Evolutionary conservation across 2,888 invertebrate species (phyloP), one percentile per base, ranked within the genome.

Genomic region (Colostygia pectinataria): DNA sequence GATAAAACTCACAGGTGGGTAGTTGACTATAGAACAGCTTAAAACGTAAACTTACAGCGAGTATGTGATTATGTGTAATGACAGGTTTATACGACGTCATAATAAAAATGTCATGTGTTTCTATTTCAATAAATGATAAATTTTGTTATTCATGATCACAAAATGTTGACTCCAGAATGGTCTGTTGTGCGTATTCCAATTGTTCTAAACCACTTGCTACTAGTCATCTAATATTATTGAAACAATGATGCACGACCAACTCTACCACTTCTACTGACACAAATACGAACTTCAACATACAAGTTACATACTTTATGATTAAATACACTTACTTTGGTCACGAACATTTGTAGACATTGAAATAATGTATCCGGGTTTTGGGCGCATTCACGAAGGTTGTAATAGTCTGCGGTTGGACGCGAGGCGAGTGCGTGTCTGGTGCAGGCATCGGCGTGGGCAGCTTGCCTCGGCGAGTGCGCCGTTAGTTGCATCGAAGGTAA

Each of bases 1-100:
- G n/a, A n/a, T n/a, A n/a, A n/a, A n/a, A 74, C 72, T 74, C 74
- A 71, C 68, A 86, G 86, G 88, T 87, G 87, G 88, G 88, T 75
- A 78, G 77, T 75, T 86, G 86, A 85, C 86, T 86, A 86, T 65
- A 80, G 75, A 79, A 77, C 62, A 66, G 70, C 65, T 68, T 76
- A 76, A 63, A 68, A 63, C 70, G 73, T 74, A 76, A 61, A 44
- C 48, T 66, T 77, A 72, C 48, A 39, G 43, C 48, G 56, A 68
- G 65, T 68, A 55, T 55, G 58, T 52, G 63, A n/a, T 59, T 23
- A 36, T 39, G 36, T 25, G 31, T n/a, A 9, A 59, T 65, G 64
- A 58, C 64, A 65, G 65, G 60, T 66, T 66, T 61, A 69, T 25
- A 25, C n/a, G n/a, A 1, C 1, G 28, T n/a, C n/a, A n/a, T n/a